Evolutionary conservation across 2,888 invertebrate species (phyloP), one percentile per base, ranked within the genome.

Genomic region (Agrotis puta): DNA sequence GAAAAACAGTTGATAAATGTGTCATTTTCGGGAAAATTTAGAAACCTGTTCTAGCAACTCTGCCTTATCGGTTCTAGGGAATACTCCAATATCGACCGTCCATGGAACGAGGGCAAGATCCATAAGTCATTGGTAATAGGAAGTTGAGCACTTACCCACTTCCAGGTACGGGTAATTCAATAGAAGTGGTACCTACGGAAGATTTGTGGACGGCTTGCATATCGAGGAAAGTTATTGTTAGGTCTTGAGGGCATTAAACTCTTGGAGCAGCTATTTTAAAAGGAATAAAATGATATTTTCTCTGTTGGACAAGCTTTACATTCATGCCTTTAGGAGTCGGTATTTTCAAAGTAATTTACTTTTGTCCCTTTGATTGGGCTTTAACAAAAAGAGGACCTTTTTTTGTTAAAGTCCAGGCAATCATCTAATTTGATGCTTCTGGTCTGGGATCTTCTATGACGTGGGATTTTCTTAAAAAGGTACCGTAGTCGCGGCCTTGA

Each of bases 101-200:
- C 58, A 53, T 65, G 62, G 59, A 79, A 76, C 18, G 61, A 54
- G 64, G 66, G 57, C 59, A 64, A 51, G 1, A 43, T 20, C 57
- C 18, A 64, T 78, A 79, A 75, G 18, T 79, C 70, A 71, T 54
- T 54, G 64, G 66, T 79, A 51, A 77, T 79, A 58, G 78, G 66
- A 62, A 69, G 22, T 54, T n/a, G 27, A 50, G 56, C 33, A 66
- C 56, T 66, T 66, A 57, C 45, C 66, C 11, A 45, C 22, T 70
- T 61, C 58, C 73, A 70, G 47, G 39, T 66, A 61, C 47, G 50
- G 77, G 48, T 54, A 64, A 62, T 75, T 75, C 59, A 64, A 66
- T 43, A 54, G 22, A 70, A 74, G 45, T 69, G 24, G 51, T 56
- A 33, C 66, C 45, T 24, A 24, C 43, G 22, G 33, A 65, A 59